Percentiles rank a stretch among this genome's conserved stretches.
These are phyloP conservation scores for Campopleginae sp. DNA, from an alignment of 2,888 invertebrate genomes.

Conservation along the genomic window DNA sequence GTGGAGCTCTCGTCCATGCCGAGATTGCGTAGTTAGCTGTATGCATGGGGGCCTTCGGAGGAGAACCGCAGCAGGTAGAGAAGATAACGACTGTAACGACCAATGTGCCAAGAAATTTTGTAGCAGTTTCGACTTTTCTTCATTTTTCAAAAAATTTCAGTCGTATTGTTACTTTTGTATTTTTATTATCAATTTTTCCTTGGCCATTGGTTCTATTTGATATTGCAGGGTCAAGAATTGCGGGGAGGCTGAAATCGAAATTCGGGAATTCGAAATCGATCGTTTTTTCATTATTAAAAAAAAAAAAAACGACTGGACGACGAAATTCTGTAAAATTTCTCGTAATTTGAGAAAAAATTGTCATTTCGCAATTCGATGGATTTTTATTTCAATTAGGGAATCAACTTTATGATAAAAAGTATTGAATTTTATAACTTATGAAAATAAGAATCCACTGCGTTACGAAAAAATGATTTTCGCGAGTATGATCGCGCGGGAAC, in stretches of 20 bases:
- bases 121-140: background rate
- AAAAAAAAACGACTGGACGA: background rate
- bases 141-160: too few relatives aligned
- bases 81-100: conserved; percentile 31
- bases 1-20: background rate
- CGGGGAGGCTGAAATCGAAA: too few relatives aligned
- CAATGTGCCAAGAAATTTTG: background rate
- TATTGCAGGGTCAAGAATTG: too few relatives aligned
- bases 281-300: background rate
- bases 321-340: background rate
- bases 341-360: background rate
- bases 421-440: too few relatives aligned
- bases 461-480: background rate
- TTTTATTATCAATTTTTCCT: too few relatives aligned
- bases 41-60: conserved; percentile 3
- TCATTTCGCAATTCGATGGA: too few relatives aligned
- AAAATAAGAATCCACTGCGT: background rate
- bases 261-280: background rate
- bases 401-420: too few relatives aligned
- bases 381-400: too few relatives aligned
- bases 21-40: background rate
- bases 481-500: background rate
- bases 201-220: too few relatives aligned
- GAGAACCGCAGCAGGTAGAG: background rate
- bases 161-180: too few relatives aligned